These are phyloP conservation scores for Anorthoa munda DNA, from an alignment of 2,888 invertebrate genomes.

Conservation along the genomic window DNA sequence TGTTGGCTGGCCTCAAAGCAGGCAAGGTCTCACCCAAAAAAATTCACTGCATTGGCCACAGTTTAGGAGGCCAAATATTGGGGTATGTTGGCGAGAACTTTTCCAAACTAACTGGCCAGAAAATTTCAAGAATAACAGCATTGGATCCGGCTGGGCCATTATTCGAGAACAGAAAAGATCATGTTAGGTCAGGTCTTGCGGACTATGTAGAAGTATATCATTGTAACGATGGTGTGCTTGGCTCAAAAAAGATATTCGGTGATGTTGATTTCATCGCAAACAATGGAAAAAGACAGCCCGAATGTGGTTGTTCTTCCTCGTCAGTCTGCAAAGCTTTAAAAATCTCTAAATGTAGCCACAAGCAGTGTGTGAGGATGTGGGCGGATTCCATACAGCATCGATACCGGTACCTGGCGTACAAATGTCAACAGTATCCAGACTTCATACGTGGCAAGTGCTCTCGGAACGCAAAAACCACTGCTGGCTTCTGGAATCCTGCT, in stretches of 20 bases:
- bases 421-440: conserved; percentile 79
- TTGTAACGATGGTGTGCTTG: conserved; percentile 90
- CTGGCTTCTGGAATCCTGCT: conserved; percentile 85
- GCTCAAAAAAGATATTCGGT: conserved; percentile 87
- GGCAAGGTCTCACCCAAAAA: conserved; percentile 78
- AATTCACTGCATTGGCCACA: conserved; percentile 85
- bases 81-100: conserved; percentile 81
- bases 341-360: conserved; percentile 84
- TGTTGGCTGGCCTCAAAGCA: conserved; percentile 73
- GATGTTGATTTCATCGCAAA: conserved; percentile 91
- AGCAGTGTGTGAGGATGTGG: conserved; percentile 81
- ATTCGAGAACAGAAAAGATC: conserved; percentile 78
- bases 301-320: conserved; percentile 83
- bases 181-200: conserved; percentile 90
- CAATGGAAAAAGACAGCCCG: conserved; percentile 90
- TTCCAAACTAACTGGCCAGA: conserved; percentile 74
- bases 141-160: conserved; percentile 88
- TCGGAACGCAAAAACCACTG: conserved; percentile 74
- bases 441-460: conserved; percentile 76
- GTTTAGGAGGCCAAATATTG: conserved; percentile 84
- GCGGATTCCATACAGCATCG: conserved; percentile 78
- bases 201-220: conserved; percentile 91
- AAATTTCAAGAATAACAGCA: conserved; percentile 81
- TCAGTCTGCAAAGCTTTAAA: conserved; percentile 79
- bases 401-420: conserved; percentile 77